These are phyloP conservation scores for Neoarius graeffei DNA, from an alignment of 2,113 vertebrate genomes.

Conservation along the genomic window DNA sequence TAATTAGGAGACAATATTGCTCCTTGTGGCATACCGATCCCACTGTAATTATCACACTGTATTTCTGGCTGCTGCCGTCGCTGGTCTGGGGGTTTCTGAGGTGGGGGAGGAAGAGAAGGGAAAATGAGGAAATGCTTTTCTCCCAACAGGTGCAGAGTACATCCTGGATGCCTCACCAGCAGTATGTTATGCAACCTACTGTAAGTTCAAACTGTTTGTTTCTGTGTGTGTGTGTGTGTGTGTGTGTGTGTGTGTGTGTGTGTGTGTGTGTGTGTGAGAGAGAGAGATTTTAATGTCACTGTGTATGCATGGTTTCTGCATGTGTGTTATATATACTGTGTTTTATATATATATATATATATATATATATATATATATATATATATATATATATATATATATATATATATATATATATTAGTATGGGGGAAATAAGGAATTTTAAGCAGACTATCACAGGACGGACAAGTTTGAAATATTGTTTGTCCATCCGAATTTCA, in stretches of 20 bases:
- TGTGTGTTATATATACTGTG: not conserved
- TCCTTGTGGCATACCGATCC: constrained; percentile 65
- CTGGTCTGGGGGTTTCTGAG: constrained; percentile 39
- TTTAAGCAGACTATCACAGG: too few relatives aligned
- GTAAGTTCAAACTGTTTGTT: constrained; percentile 80
- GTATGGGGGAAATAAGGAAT: too few relatives aligned
- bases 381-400: too few relatives aligned
- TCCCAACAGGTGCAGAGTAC: constrained; percentile 94
- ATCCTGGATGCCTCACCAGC: constrained; percentile 99
- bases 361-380: too few relatives aligned
- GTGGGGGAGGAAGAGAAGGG: constrained; percentile 37
- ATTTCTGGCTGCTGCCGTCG: constrained; percentile 53
- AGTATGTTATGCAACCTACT: constrained; percentile 99
- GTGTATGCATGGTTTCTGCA: not conserved
- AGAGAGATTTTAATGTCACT: not conserved
- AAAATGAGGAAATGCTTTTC: constrained; percentile 52
- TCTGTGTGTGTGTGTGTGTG: constrained; percentile 29
- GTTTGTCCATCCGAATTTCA: too few relatives aligned
- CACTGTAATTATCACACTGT: constrained; percentile 56
- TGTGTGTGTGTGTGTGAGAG: constrained; percentile 7
- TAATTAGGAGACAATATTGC: constrained; percentile 72
- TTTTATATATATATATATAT: not conserved
- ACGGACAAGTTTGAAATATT: too few relatives aligned
- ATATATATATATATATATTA: too few relatives aligned
- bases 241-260: not conserved